phyloP scores from a whole-genome alignment of 1,140 invertebrate genomes.

The Wasmannia auropunctata region DNA sequence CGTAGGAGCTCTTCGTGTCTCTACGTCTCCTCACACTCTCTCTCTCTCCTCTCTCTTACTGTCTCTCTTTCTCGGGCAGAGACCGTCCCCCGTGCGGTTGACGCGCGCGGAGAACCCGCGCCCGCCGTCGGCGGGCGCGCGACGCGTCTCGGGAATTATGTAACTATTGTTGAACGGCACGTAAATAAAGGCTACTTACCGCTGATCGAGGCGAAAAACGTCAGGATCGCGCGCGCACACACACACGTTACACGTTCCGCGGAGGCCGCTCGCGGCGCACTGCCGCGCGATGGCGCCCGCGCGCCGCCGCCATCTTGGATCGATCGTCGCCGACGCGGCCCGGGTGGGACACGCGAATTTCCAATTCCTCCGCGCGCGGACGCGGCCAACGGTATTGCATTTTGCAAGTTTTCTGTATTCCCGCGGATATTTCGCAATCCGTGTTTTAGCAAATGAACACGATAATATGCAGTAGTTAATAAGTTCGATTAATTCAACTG shows the following conservation, averaged over 20 bases:
- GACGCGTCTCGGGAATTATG: constrained; percentile 77
- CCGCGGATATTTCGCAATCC: not conserved
- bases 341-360: constrained; percentile 49
- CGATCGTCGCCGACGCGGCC: constrained; percentile 55
- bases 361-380: not conserved
- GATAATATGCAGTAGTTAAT: too few species aligned
- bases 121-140: constrained; percentile 68
- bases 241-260: constrained; percentile 70
- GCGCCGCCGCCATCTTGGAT: constrained; percentile 75
- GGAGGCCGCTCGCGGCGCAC: constrained; percentile 65
- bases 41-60: not conserved
- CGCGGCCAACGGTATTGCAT: not conserved
- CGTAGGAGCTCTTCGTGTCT: constrained; percentile 76
- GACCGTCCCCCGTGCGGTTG: constrained; percentile 13
- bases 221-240: constrained; percentile 79
- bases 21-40: constrained; percentile 45
- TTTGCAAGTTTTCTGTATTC: not conserved
- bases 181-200: constrained; percentile 84
- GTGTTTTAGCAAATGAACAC: not conserved
- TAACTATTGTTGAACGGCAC: constrained; percentile 80
- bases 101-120: constrained; percentile 22
- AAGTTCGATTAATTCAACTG: not conserved
- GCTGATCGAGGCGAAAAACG: constrained; percentile 81
- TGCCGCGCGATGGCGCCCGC: constrained; percentile 74
- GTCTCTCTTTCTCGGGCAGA: not conserved